Conservation (phyloP, 1,140 invertebrate genomes). For the Macrosteles quadrilineatus region DNA sequence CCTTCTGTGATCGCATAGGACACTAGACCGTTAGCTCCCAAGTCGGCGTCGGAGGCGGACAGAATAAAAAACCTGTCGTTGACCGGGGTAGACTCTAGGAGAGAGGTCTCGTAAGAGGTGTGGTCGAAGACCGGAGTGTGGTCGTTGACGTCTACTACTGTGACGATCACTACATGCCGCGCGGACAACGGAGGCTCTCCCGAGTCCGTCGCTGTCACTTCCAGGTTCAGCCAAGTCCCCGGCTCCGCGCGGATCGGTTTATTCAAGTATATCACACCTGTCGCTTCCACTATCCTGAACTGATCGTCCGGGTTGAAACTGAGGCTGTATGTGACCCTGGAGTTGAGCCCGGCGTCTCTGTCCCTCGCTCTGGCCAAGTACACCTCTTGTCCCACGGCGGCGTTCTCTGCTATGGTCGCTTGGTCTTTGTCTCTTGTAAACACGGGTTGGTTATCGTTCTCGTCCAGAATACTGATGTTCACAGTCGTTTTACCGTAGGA, state of each 20-base stretch:
- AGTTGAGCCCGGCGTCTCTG: constrained; percentile 80
- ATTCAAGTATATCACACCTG: constrained; percentile 85
- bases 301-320: constrained; percentile 74
- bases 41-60: constrained; percentile 78
- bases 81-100: constrained; percentile 85
- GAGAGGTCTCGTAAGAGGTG: constrained; percentile 86
- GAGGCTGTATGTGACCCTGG: constrained; percentile 77
- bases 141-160: constrained; percentile 90
- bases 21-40: constrained; percentile 79
- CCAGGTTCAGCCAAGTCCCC: constrained; percentile 64
- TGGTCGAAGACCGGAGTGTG: constrained; percentile 92
- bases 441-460: constrained; percentile 89
- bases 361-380: constrained; percentile 83
- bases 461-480: constrained; percentile 81
- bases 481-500: constrained; percentile 72
- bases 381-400: constrained; percentile 89
- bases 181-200: constrained; percentile 73
- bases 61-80: constrained; percentile 88
- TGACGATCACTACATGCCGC: constrained; percentile 70
- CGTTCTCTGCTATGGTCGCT: constrained; percentile 78
- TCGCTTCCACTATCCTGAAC: constrained; percentile 80
- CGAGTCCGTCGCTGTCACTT: constrained; percentile 81
- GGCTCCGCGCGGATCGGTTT: constrained; percentile 70
- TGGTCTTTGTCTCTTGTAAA: constrained; percentile 78
- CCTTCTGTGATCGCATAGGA: constrained; percentile 81